Percentiles rank a stretch among this genome's conserved stretches.
These are phyloP conservation scores for Mustela nigripes DNA, from an alignment of 2,113 vertebrate species.

Conservation along the genomic window DNA sequence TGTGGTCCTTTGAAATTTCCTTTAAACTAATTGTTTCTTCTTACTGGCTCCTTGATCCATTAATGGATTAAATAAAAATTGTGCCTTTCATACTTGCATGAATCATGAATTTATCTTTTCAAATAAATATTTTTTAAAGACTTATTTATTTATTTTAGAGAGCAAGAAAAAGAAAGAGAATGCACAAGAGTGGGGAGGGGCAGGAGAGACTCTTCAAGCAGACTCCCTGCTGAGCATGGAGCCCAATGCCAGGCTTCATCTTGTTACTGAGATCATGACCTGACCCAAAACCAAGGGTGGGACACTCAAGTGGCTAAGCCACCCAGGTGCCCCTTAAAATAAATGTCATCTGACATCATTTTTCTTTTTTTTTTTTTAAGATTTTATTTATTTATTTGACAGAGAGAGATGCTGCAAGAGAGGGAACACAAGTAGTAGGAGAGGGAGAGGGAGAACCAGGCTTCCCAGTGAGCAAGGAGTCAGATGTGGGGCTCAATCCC, in stretches of 20 bases:
- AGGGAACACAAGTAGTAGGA: too few relatives aligned
- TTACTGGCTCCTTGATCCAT: neutral
- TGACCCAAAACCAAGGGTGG: neutral
- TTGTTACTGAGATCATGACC: neutral
- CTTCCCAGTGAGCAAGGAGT: too few relatives aligned
- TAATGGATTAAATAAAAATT: constrained; percentile 32
- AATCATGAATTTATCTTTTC: neutral
- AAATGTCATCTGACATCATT: neutral
- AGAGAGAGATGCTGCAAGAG: too few relatives aligned
- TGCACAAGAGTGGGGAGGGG: neutral
- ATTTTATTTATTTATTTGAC: too few relatives aligned
- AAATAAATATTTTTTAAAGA: neutral
- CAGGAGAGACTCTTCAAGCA: neutral
- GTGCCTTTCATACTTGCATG: neutral
- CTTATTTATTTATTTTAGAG: neutral
- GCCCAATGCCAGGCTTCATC: neutral
- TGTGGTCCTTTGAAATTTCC: neutral
- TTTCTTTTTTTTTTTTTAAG: too few relatives aligned
- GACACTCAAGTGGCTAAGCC: neutral
- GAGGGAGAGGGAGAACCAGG: too few relatives aligned
- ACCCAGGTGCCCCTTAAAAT: neutral
- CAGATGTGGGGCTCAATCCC: too few relatives aligned
- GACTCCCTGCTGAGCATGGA: neutral
- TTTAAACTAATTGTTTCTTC: neutral
- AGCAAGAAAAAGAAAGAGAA: neutral